These are phyloP conservation scores for Scaeva pyrastri DNA, from an alignment of 2,888 invertebrate species.

Conservation along the genomic window DNA sequence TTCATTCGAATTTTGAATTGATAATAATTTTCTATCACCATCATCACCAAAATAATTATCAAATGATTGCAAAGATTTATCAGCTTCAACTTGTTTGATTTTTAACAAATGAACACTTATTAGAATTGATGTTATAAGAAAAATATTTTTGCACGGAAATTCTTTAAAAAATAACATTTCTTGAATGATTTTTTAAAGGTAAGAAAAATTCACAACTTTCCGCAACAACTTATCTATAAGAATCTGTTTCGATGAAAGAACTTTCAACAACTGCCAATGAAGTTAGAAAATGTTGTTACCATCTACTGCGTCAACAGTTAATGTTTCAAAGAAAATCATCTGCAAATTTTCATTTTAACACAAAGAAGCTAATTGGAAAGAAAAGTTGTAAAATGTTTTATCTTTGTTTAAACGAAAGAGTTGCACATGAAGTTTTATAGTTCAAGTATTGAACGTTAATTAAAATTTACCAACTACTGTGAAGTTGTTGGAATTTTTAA, in stretches of 20 bases:
- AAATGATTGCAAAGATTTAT: neutral
- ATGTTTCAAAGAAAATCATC: neutral
- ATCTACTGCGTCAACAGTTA: neutral
- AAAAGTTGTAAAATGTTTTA: constrained; percentile 7
- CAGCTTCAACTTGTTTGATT: neutral
- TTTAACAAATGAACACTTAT: neutral
- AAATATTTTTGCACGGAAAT: neutral
- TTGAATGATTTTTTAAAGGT: too few species aligned
- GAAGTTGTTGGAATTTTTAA: too few species aligned
- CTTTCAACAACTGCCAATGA: constrained; percentile 32
- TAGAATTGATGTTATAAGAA: neutral
- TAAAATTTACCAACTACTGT: too few species aligned
- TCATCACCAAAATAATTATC: neutral
- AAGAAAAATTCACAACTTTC: neutral
- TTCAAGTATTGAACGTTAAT: too few species aligned
- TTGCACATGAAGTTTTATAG: too few species aligned
- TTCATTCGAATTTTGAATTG: neutral
- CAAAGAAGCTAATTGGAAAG: constrained; percentile 16
- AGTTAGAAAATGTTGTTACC: neutral
- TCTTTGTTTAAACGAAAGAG: too few species aligned
- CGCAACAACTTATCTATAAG: neutral
- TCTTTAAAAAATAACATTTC: neutral
- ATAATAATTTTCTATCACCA: neutral
- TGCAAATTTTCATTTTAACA: constrained; percentile 32
- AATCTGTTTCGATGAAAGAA: neutral